These are phyloP conservation scores for Parauchenoglanis ngamensis DNA, from an alignment of 2,797 vertebrate species.

Conservation along the genomic window DNA sequence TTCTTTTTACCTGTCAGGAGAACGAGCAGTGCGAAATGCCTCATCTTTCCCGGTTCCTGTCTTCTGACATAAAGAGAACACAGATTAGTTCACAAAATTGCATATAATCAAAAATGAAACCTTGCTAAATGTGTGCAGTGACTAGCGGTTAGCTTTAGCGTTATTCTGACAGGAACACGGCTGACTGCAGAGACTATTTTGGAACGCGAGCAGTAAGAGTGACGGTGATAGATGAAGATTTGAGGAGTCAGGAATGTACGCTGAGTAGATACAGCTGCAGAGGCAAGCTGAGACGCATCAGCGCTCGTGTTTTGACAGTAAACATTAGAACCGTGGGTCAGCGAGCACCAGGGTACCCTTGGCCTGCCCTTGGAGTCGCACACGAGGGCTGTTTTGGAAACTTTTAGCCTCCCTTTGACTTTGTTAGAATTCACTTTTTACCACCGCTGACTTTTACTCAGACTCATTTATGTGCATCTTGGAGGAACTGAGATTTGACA, in stretches of 20 bases:
- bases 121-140: not conserved
- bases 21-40: conserved; percentile 48
- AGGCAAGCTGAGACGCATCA: conserved; percentile 51
- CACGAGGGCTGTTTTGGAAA: conserved; percentile 63
- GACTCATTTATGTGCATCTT: conserved; percentile 15
- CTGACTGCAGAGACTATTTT: not conserved
- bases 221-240: conserved; percentile 3
- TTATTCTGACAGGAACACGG: not conserved
- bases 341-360: conserved; percentile 55
- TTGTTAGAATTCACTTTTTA: conserved; percentile 22
- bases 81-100: not conserved
- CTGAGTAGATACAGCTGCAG: conserved; percentile 55
- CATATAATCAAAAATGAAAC: not conserved
- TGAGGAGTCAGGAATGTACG: conserved; percentile 35
- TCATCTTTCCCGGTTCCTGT: conserved; percentile 57
- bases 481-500: not conserved
- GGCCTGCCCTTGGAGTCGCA: conserved; percentile 55
- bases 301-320: conserved; percentile 61
- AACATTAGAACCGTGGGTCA: conserved; percentile 53
- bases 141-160: not conserved
- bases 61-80: conserved; percentile 41
- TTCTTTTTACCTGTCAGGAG: conserved; percentile 56
- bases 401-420: conserved; percentile 46
- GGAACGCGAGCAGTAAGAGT: not conserved
- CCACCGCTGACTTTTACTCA: conserved; percentile 19